Percentiles rank a stretch among this genome's conserved stretches.
phyloP scores from a whole-genome alignment of 2,797 vertebrate species.

The Syndactyla subalaris region DNA sequence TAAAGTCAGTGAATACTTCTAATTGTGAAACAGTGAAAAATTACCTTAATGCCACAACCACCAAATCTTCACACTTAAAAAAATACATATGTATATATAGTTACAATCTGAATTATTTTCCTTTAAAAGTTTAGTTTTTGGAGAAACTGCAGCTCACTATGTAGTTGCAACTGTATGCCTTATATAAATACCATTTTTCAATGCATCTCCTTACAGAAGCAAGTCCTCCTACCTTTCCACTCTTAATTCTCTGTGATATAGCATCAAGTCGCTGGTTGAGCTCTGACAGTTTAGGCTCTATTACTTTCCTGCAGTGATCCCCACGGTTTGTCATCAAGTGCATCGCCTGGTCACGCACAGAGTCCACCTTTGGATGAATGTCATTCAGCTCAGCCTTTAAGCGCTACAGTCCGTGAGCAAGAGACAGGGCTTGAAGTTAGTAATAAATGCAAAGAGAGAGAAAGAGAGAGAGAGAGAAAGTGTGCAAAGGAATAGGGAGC shows the following conservation, averaged over 20 bases:
- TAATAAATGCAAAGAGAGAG: slow-evolving; percentile 69
- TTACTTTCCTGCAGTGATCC: slow-evolving; percentile 89
- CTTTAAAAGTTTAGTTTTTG: neutral
- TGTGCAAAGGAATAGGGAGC: slow-evolving; percentile 72
- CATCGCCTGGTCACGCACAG: slow-evolving; percentile 84
- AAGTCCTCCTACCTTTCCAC: slow-evolving; percentile 86
- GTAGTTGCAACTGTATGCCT: neutral
- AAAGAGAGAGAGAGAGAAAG: slow-evolving; percentile 56
- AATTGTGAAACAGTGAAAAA: neutral
- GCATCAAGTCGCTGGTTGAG: slow-evolving; percentile 87
- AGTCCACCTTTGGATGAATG: slow-evolving; percentile 87
- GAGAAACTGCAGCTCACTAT: neutral
- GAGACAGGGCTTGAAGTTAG: slow-evolving; percentile 80
- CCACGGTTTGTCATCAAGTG: slow-evolving; percentile 91
- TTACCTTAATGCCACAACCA: accelerated
- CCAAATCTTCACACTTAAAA: neutral
- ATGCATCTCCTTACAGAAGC: slow-evolving; percentile 50
- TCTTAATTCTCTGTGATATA: slow-evolving; percentile 87
- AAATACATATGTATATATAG: neutral
- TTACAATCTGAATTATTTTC: neutral
- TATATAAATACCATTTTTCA: slow-evolving; percentile 32
- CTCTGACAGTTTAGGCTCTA: slow-evolving; percentile 89
- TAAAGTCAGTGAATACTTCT: neutral
- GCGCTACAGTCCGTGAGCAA: slow-evolving; percentile 84
- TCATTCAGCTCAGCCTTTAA: slow-evolving; percentile 92